Evolutionary conservation across 2,113 vertebrate genomes (phyloP).

Genomic region (Coptodon bakossiorum): DNA sequence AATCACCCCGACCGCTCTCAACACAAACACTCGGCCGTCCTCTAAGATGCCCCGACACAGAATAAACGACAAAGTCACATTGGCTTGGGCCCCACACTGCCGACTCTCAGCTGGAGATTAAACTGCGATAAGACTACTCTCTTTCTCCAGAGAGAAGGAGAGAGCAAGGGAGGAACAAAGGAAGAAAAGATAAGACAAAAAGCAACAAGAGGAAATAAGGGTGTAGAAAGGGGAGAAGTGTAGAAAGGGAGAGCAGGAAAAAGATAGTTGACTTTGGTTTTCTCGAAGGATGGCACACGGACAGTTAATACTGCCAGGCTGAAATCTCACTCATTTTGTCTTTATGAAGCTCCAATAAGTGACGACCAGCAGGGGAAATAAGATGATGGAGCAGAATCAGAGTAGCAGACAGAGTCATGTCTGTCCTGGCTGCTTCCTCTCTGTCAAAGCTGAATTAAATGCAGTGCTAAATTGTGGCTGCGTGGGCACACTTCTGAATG

Average conservation of each 20-base stretch:
- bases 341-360: slow-evolving; percentile 48
- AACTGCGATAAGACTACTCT: slow-evolving; percentile 15
- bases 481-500: background rate
- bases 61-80: slow-evolving; percentile 49
- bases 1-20: slow-evolving; percentile 28
- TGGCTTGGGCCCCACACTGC: background rate
- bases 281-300: background rate
- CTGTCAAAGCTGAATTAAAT: slow-evolving; percentile 9
- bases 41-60: slow-evolving; percentile 5
- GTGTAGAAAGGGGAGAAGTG: background rate
- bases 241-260: background rate
- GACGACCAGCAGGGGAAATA: slow-evolving; percentile 57
- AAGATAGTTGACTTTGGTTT: background rate
- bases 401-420: slow-evolving; percentile 22
- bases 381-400: slow-evolving; percentile 37
- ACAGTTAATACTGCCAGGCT: slow-evolving; percentile 9
- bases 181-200: background rate
- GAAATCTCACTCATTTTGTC: slow-evolving; percentile 15
- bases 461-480: slow-evolving; percentile 15
- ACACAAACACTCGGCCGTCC: slow-evolving; percentile 30
- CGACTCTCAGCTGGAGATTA: slow-evolving; percentile 34
- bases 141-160: slow-evolving; percentile 12
- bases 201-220: background rate
- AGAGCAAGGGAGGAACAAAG: background rate
- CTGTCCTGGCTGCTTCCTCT: background rate